Evolutionary conservation across 2,113 vertebrate species (phyloP).

Genomic region (Sylvietta virens): DNA sequence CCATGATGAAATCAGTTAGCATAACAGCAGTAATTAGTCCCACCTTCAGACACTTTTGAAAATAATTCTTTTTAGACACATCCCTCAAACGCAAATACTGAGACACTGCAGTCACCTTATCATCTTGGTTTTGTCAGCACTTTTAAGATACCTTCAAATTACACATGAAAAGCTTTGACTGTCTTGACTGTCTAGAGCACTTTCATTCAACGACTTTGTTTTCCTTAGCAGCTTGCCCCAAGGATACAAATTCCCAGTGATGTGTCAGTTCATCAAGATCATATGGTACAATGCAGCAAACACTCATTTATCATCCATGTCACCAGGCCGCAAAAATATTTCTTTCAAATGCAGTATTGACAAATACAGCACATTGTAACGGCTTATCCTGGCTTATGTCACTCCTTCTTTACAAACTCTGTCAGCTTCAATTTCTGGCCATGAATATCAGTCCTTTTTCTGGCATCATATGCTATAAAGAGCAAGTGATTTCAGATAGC

Average conservation of each 20-base stretch:
- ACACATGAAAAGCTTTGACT: background rate
- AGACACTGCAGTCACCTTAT: background rate
- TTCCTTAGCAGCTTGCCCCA: background rate
- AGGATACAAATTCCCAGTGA: conserved; percentile 19
- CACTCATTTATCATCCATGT: conserved; percentile 22
- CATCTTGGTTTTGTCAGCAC: background rate
- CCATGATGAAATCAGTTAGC: conserved; percentile 14
- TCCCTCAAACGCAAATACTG: background rate
- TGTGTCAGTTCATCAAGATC: conserved; percentile 8
- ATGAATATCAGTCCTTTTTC: background rate
- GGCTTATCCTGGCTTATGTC: background rate
- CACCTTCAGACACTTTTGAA: background rate
- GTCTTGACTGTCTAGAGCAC: background rate
- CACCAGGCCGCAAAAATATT: background rate
- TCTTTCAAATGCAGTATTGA: background rate
- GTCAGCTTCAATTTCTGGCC: conserved; percentile 29
- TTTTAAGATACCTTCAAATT: conserved; percentile 3
- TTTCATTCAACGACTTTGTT: conserved; percentile 8
- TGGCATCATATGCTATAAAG: background rate
- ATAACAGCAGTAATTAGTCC: conserved; percentile 1
- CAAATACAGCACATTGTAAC: background rate
- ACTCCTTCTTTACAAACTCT: background rate
- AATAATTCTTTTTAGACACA: background rate
- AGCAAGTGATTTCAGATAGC: background rate
- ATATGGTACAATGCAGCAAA: background rate